These are phyloP conservation scores for Cricetomys ansorgei DNA, from an alignment of 2,113 vertebrate genomes.

Conservation along the genomic window DNA sequence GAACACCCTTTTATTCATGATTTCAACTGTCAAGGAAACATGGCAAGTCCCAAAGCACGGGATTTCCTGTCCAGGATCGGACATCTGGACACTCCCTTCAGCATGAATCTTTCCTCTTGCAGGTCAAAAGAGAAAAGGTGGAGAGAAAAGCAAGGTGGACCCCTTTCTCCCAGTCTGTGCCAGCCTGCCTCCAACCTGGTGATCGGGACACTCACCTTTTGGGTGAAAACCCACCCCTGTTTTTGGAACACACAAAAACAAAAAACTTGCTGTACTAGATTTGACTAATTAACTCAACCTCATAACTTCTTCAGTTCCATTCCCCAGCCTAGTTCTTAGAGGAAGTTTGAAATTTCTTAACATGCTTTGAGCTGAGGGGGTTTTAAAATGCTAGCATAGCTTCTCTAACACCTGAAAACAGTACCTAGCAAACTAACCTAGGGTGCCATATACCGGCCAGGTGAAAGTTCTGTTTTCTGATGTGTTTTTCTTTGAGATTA, in stretches of 20 bases:
- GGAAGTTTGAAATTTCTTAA: constrained; percentile 51
- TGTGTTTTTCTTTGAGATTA: constrained; percentile 68
- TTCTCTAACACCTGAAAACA: constrained; percentile 67
- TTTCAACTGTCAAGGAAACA: neutral
- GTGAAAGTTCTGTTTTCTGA: constrained; percentile 11
- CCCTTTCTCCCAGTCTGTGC: constrained; percentile 81
- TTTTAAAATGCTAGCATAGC: neutral
- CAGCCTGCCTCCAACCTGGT: constrained; percentile 82
- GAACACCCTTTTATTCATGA: neutral
- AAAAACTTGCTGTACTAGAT: constrained; percentile 45
- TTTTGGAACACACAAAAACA: too few relatives aligned
- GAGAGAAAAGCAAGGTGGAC: constrained; percentile 81
- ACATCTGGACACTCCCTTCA: constrained; percentile 73
- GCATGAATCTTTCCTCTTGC: constrained; percentile 82
- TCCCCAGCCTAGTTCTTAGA: constrained; percentile 64
- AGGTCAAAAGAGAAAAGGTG: constrained; percentile 83
- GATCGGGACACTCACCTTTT: constrained; percentile 77
- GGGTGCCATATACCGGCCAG: neutral
- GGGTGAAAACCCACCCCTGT: constrained; percentile 63
- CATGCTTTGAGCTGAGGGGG: constrained; percentile 14
- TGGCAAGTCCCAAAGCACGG: neutral
- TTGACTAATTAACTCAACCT: constrained; percentile 63
- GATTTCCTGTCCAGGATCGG: constrained; percentile 52
- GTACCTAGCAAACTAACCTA: constrained; percentile 57
- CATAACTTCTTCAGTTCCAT: constrained; percentile 3